Conservation (phyloP, 2,888 invertebrate genomes). For the Galerucella nymphaeae region DNA sequence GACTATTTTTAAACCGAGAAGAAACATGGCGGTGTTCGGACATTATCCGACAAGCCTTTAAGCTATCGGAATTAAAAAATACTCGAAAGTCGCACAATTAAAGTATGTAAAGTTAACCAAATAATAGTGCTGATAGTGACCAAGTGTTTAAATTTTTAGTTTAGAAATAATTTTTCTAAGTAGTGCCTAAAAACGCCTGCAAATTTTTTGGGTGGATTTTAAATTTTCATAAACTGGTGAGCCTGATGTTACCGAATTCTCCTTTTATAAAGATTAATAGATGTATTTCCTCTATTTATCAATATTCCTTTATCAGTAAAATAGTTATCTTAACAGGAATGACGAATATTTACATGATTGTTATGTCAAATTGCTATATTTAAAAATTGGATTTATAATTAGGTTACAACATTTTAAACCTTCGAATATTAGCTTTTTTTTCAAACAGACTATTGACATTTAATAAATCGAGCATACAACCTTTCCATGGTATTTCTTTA, state of each 20-base stretch:
- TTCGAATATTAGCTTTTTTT: conserved; percentile 22
- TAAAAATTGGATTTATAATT: conserved; percentile 58
- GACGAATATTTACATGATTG: conserved; percentile 39
- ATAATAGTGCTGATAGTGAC: conserved; percentile 35
- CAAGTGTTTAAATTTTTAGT: conserved; percentile 35
- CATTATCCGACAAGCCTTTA: conserved; percentile 51
- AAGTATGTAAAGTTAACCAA: conserved; percentile 47
- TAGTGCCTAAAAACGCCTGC: conserved; percentile 26
- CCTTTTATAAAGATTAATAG: conserved; percentile 5
- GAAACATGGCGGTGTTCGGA: conserved; percentile 61
- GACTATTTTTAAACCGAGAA: conserved; percentile 62
- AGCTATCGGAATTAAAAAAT: conserved; percentile 19
- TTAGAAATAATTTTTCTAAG: conserved; percentile 20
- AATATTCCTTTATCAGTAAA: neutral
- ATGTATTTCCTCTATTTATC: conserved; percentile 3
- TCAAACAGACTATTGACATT: neutral
- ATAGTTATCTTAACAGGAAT: conserved; percentile 38
- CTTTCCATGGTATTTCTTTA: neutral
- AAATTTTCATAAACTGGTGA: conserved; percentile 43
- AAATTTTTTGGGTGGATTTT: conserved; percentile 50
- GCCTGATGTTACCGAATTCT: conserved; percentile 26
- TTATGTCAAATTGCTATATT: conserved; percentile 53
- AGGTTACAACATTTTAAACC: conserved; percentile 59
- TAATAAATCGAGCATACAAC: neutral
- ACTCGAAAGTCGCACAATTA: conserved; percentile 31